phyloP scores from a whole-genome alignment of 2,113 vertebrate species.

The Vulpes ferrilata region DNA sequence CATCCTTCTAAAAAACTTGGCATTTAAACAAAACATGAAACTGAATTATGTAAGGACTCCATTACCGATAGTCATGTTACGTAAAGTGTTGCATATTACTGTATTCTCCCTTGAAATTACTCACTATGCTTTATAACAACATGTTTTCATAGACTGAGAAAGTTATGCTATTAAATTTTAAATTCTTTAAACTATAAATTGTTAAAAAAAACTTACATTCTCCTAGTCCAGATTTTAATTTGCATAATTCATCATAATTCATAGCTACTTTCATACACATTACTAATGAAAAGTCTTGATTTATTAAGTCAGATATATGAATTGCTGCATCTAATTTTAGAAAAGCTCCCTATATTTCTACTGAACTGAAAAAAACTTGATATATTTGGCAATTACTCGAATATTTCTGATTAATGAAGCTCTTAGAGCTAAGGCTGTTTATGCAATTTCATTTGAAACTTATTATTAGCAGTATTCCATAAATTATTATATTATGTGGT shows the following conservation, averaged over 20 bases:
- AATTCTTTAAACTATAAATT: constrained; percentile 54
- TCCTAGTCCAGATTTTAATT: constrained; percentile 70
- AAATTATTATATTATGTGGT: constrained; percentile 28
- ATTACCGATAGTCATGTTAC: constrained; percentile 13
- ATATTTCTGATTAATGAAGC: constrained; percentile 68
- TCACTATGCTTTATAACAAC: constrained; percentile 48
- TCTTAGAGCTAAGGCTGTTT: constrained; percentile 62
- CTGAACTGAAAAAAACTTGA: constrained; percentile 61
- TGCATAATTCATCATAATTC: constrained; percentile 76
- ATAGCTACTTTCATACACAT: constrained; percentile 54
- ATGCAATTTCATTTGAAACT: constrained; percentile 56
- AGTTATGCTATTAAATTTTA: constrained; percentile 62
- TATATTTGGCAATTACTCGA: constrained; percentile 55
- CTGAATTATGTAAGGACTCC: constrained; percentile 8
- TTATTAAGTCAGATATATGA: constrained; percentile 71
- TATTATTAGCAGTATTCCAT: constrained; percentile 42
- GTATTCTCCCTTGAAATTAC: constrained; percentile 25
- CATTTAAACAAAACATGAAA: constrained; percentile 65
- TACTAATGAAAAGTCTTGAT: constrained; percentile 69
- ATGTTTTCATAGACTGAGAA: constrained; percentile 35
- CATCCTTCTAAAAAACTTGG: constrained; percentile 22
- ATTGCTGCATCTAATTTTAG: constrained; percentile 66
- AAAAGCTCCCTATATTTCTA: constrained; percentile 59
- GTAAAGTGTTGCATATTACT: constrained; percentile 15
- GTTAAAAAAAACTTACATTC: constrained; percentile 57